Evolutionary conservation across 2,797 vertebrate genomes (phyloP), one percentile per base, ranked within the genome.

Genomic region (Harpagifer antarcticus): DNA sequence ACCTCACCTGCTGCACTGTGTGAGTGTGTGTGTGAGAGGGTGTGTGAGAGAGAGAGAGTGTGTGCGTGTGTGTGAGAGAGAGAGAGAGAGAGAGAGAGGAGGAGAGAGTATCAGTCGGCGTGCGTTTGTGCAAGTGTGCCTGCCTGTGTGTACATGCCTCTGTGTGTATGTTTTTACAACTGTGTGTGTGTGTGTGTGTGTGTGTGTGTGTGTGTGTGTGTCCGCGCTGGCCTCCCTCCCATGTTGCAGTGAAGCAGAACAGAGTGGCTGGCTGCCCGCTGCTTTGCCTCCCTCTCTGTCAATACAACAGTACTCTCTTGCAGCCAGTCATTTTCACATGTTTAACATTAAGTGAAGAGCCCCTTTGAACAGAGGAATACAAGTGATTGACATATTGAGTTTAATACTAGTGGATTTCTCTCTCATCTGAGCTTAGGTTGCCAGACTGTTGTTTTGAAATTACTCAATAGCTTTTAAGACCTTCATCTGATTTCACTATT

Each of bases 1-100:
- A 94, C 92, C 93, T 95, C 94, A 95, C 95, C 94, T 95, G 95
- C 95, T 94, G 93, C 90, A 90, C 91, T 83, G 73, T 89, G 86
- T 82, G 76, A 72, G 76, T 82, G 73, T 75, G 82, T 68, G 73
- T 74, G 79, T 72, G 71, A 56, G 82, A 68, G 59, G 33, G 75
- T 47, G 71, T 31, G 80, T 56, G 78, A 19, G 68, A 55, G 61
- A 5, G 68, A 13, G 59, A 9, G 54, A 27, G 23, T 23, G 23
- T 23, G 23, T 23, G 23, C 23, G 23, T 20, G 20, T 23, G 23
- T 23, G 2, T 20, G 20, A 2, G 20, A 2, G 20, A 2, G 23
- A n/a, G n/a, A n/a, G n/a, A n/a, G 23, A 20, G 64, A 33, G 45
- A 48, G 61, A 3, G 23, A 40, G 74, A 50, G 52, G 43, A 52